Evolutionary conservation across 2,888 invertebrate genomes (phyloP).

Genomic region (Onthophagus sagittarius): DNA sequence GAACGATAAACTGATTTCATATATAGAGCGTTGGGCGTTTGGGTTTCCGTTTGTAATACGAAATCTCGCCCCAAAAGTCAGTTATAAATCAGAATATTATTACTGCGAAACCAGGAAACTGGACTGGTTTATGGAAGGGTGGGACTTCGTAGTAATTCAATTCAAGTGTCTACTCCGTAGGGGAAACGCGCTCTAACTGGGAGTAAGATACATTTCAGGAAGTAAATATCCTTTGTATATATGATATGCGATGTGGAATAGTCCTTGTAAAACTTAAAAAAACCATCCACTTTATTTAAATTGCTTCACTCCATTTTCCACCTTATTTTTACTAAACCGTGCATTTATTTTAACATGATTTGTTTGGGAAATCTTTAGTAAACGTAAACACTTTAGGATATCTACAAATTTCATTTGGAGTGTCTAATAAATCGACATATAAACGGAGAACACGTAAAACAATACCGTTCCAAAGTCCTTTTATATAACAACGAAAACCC

Average conservation of each 20-base stretch:
- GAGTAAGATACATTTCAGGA: conserved; percentile 7
- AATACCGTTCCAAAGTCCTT: background rate
- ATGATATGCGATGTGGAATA: conserved; percentile 9
- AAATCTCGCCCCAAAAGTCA: background rate
- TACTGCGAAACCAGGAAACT: background rate
- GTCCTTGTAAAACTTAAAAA: background rate
- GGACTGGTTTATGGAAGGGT: background rate
- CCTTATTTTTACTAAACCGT: background rate
- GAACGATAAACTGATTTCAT: background rate
- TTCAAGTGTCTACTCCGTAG: background rate
- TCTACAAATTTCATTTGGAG: background rate
- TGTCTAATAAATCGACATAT: background rate
- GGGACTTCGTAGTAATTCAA: background rate
- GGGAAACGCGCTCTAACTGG: background rate
- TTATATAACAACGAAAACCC: background rate
- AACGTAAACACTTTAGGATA: background rate
- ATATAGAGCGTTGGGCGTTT: background rate
- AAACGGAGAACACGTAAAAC: background rate
- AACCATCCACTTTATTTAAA: conserved; percentile 4
- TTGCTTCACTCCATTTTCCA: background rate
- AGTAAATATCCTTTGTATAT: conserved; percentile 12
- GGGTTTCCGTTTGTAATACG: background rate
- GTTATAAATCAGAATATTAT: background rate
- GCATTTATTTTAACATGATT: background rate
- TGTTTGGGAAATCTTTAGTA: background rate